Conservation (phyloP, 2,797 vertebrate species). For the Mormyrops attenuatus region DNA sequence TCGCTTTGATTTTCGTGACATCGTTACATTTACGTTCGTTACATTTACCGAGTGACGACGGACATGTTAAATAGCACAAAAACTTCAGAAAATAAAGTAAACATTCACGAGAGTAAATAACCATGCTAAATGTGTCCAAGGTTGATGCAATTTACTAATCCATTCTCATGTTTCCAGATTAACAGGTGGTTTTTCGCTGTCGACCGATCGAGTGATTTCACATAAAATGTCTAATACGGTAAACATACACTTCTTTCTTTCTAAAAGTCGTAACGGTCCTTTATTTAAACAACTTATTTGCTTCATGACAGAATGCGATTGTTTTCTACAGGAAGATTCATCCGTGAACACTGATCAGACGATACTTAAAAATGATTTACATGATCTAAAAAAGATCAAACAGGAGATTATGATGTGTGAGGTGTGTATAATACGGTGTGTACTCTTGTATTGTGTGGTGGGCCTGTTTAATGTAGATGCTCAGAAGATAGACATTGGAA, state of each 20-base stretch:
- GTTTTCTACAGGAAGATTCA: neutral
- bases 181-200: neutral
- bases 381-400: slow-evolving; percentile 25
- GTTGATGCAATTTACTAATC: neutral
- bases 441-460: neutral
- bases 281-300: neutral
- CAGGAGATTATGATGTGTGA: slow-evolving; percentile 37
- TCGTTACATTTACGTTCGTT: neutral
- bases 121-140: neutral
- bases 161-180: neutral
- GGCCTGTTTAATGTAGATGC: neutral
- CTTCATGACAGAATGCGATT: neutral
- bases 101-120: neutral
- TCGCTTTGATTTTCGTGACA: neutral
- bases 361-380: neutral
- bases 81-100: neutral
- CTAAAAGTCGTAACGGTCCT: neutral
- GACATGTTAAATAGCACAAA: neutral
- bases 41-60: neutral
- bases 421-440: slow-evolving; percentile 44
- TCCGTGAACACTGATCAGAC: neutral
- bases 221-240: neutral
- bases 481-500: neutral
- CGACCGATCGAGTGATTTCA: neutral
- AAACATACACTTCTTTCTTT: neutral